Conservation (phyloP, 1,140 invertebrate species). For the Antheraea pernyi region DNA sequence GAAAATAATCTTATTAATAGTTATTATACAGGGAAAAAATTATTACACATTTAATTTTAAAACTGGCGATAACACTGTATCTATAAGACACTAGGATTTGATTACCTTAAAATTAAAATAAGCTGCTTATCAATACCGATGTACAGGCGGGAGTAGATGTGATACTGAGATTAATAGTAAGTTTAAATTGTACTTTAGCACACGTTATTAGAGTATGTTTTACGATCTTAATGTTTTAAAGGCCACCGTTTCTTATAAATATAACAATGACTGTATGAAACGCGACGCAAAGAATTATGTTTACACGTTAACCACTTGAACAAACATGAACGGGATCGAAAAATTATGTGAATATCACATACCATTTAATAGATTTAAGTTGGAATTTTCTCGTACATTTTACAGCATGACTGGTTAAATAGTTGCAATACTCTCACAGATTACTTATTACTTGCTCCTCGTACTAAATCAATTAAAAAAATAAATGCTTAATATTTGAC, state of each 20-base stretch:
- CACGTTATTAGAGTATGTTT: constrained; percentile 10
- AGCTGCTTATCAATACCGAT: constrained; percentile 17
- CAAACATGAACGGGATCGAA: neutral
- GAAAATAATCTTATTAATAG: neutral
- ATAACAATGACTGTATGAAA: constrained; percentile 5
- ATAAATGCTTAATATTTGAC: too few species aligned
- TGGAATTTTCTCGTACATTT: neutral
- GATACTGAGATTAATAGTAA: constrained; percentile 8
- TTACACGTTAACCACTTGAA: neutral
- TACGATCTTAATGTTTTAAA: neutral
- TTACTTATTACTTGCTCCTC: too few species aligned
- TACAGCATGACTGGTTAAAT: too few species aligned
- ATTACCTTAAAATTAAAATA: constrained; percentile 10
- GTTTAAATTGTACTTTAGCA: neutral
- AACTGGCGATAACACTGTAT: neutral
- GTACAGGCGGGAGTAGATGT: constrained; percentile 20
- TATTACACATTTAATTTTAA: neutral
- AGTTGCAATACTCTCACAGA: too few species aligned
- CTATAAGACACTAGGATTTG: neutral
- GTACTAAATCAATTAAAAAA: too few species aligned
- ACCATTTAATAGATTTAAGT: neutral
- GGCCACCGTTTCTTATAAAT: constrained; percentile 1
- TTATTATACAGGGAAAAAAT: neutral
- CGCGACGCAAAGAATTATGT: neutral
- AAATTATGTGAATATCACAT: neutral